Evolutionary conservation across 2,888 invertebrate genomes (phyloP).

Genomic region (Oligia fasciuncula): DNA sequence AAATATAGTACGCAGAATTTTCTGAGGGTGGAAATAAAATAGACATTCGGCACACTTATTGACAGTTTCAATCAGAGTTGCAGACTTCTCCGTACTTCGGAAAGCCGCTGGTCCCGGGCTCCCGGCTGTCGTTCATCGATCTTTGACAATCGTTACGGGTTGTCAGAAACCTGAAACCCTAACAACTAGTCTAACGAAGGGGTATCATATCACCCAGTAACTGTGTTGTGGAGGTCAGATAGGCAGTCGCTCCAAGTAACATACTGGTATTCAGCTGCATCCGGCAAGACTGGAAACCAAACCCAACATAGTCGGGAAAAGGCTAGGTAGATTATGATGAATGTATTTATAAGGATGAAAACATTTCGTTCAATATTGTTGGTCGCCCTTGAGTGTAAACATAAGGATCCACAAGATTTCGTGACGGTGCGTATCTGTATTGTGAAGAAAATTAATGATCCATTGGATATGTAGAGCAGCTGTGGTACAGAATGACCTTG

Average conservation of each 20-base stretch:
- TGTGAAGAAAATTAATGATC: conserved; percentile 50
- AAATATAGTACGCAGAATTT: background rate
- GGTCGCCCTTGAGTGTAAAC: conserved; percentile 27
- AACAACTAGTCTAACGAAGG: background rate
- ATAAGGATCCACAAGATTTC: conserved; percentile 18
- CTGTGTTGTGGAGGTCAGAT: background rate
- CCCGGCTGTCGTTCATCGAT: background rate
- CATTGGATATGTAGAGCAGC: conserved; percentile 48
- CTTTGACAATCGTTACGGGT: background rate
- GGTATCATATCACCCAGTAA: background rate
- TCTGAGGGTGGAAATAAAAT: background rate
- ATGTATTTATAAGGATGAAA: background rate
- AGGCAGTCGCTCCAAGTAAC: background rate
- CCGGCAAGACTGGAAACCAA: background rate
- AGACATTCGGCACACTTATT: background rate
- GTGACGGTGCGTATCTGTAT: conserved; percentile 37
- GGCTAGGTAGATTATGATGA: background rate
- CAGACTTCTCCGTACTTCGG: background rate
- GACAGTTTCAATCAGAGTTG: too few species aligned
- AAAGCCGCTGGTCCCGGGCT: background rate
- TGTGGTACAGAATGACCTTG: conserved; percentile 50
- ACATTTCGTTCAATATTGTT: conserved; percentile 11
- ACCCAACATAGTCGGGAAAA: background rate
- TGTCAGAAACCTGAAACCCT: background rate
- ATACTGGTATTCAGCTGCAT: background rate